Evolutionary conservation across 2,888 invertebrate genomes (phyloP), one percentile per base, ranked within the genome.

Genomic region (Cheilosia pagana): DNA sequence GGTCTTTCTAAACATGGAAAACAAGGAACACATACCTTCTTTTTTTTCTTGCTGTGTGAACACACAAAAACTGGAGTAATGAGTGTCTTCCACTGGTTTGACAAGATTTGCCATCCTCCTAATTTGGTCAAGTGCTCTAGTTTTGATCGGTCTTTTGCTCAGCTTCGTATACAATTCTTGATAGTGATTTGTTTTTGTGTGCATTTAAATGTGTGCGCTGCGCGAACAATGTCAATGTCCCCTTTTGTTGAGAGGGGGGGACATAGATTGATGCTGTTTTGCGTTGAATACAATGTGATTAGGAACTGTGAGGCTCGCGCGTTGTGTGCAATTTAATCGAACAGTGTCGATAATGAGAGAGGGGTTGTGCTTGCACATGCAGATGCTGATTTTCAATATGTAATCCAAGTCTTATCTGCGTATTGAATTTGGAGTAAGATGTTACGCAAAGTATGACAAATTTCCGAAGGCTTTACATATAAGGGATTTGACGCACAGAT

Each of bases 221-320:
- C 70, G 79, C 71, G 68, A 75, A 79, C 79, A 85, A 85, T 79
- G 85, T 85, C 85, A 85, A 85, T 85, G 85, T 85, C 85, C 79
- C 63, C 67, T 60, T 43, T 39, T 43, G 55, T 52, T 63, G 52
- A 50, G 55, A 25, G 35, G 50, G 39, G 55, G 16, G 59, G 3
- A 16, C n/a, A 8, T 19, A 35, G 39, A 31, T 70, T 52, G 70
- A 59, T 63, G 41, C 16, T 74, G 72, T 59, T 83, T 83, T 65
- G 78, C 68, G 65, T 78, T 16, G 63, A 68, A 78, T 53, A 59
- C 70, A 48, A 70, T 55, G 55, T 39, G 82, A 82, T 78, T 78
- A 74, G 68, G 8, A 77, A 77, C 71, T 74, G 39, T 19, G 31
- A 50, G 35, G 25, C 52, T 71, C 28, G 25, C 45, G 19, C 4